Percentiles rank a stretch among this genome's conserved stretches.
These are phyloP conservation scores for Amia ocellicauda DNA, from an alignment of 2,113 vertebrate genomes.

Conservation along the genomic window DNA sequence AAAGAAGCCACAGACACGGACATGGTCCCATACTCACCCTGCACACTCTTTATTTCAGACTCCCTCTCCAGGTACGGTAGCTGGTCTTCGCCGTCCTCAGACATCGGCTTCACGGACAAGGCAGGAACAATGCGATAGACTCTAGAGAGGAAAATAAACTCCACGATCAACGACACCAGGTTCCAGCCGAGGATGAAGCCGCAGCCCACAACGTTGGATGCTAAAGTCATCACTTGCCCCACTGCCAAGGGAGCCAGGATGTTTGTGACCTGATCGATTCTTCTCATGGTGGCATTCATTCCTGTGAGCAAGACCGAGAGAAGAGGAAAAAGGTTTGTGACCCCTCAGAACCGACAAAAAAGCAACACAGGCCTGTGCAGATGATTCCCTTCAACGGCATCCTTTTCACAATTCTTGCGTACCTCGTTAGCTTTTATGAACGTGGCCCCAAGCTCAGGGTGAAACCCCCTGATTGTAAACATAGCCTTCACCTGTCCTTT, in stretches of 20 bases:
- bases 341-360: neutral
- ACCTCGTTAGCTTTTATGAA: no score
- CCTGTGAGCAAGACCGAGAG: slow-evolving; percentile 47
- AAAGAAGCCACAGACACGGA: no score
- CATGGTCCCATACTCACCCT: slow-evolving; percentile 40
- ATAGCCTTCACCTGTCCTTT: no score
- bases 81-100: slow-evolving; percentile 34
- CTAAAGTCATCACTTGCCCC: slow-evolving; percentile 69
- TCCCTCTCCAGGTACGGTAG: slow-evolving; percentile 48
- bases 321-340: neutral
- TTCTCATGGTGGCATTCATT: slow-evolving; percentile 65
- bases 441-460: no score
- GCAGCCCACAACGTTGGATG: slow-evolving; percentile 68
- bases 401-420: no score
- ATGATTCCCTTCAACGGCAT: no score
- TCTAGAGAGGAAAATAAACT: slow-evolving; percentile 72
- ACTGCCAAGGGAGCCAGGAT: slow-evolving; percentile 68
- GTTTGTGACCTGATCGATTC: slow-evolving; percentile 71
- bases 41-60: slow-evolving; percentile 42
- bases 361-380: no score
- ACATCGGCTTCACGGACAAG: slow-evolving; percentile 61
- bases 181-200: slow-evolving; percentile 77
- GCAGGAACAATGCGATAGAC: slow-evolving; percentile 67
- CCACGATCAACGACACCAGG: slow-evolving; percentile 65
- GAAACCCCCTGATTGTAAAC: no score